Evolutionary conservation across 2,888 invertebrate species (phyloP), one percentile per base, ranked within the genome.

Genomic region (Agrotis segetum): DNA sequence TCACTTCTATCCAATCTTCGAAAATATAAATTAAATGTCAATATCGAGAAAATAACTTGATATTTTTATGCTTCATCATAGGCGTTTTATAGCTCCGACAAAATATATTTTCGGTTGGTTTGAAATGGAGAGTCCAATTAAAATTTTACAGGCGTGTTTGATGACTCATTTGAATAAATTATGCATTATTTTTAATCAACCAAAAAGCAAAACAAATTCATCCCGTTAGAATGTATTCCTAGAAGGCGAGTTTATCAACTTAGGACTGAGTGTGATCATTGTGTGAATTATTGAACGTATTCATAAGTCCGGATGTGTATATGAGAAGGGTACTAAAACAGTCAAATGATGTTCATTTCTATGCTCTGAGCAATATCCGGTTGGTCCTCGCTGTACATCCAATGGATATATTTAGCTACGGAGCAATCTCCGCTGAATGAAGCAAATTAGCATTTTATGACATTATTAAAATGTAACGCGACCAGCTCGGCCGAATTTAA

Each of bases 21-120:
- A 87, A 89, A 89, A 89, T 89, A 92, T 92, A 92, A 93, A 92
- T 93, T 93, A 93, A 93, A 92, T 88, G 92, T 92, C 92, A 92
- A 90, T 90, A 88, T 86, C 82, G 77, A 83, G 85, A 83, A 82
- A 84, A 84, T 74, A 44, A 46, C 71, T 62, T 62, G 72, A 71
- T 50, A 24, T 74, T 83, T 75, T 75, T 77, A 70, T 80, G 40
- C 58, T 71, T 47, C 67, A 72, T 73, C 67, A 71, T 19, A 21
- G 53, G 14, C 46, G 17, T 49, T 67, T 52, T 71, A 63, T 61
- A 49, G 19, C 46, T 7, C 19, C 34, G 14, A 53, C 11, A 17
- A 67, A 61, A 68, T 47, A 19, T 68, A 63, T 63, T 76, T 69
- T 75, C 17, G 50, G 68, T 21, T 17, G 13, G 40, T 75, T 62